phyloP scores from a whole-genome alignment of 2,888 invertebrate species.

The Tetanocera ferruginea region DNA sequence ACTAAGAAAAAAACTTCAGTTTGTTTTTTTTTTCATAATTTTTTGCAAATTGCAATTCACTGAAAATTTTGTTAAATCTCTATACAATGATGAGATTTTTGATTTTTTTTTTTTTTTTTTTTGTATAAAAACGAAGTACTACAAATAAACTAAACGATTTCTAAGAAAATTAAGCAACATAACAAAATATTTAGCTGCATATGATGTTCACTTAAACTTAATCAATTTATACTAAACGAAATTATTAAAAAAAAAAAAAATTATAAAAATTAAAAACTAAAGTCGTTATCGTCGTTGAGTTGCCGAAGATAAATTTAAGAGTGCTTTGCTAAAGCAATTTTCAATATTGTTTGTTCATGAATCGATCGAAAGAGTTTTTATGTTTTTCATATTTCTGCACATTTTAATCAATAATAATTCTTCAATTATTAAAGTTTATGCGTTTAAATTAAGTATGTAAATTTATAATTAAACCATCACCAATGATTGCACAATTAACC shows the following conservation, averaged over 20 bases:
- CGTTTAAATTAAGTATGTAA: conserved; percentile 11
- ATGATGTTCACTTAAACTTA: background rate
- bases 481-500: conserved; percentile 89
- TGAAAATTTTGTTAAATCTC: background rate
- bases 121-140: background rate
- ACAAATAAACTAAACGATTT: background rate
- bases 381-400: background rate
- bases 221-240: conserved; percentile 23
- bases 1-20: background rate
- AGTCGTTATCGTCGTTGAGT: conserved; percentile 1
- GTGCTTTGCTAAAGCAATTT: background rate
- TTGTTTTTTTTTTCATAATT: background rate
- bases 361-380: background rate
- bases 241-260: background rate
- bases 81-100: background rate
- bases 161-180: background rate
- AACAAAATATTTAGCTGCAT: background rate
- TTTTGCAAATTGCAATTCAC: background rate
- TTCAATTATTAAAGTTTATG: background rate
- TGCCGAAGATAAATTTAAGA: background rate
- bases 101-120: background rate
- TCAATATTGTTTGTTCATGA: background rate
- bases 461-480: conserved; percentile 69
- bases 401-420: no score
- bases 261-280: conserved; percentile 1